Evolutionary conservation across 2,113 vertebrate genomes (phyloP), one percentile per base, ranked within the genome.

Genomic region (Lepus europaeus): DNA sequence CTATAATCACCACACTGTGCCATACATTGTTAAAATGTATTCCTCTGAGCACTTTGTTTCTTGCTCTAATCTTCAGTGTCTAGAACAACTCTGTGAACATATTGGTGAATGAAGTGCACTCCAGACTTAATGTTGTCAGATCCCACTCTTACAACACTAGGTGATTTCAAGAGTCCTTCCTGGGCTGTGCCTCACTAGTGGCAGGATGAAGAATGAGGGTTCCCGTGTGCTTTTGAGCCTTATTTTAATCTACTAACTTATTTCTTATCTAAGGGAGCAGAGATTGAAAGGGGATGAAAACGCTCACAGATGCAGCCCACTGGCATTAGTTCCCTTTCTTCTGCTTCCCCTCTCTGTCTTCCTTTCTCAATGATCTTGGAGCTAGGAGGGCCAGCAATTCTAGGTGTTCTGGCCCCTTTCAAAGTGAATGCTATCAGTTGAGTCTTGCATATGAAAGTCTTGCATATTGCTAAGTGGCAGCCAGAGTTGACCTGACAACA

Each of bases 251-350:
- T 36, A 13, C n/a, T 84, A 6, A 36, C 7, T 84, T 68, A 36
- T 39, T 64, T 89, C 11, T 85, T 76, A 51, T 39, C 25, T 61
- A 61, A 85, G 5, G 20, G 29, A 29, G 16, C 2, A 14, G 31
- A n/a, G 1, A 9, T 36, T 56, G 17, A n/a, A 78, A 25, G 70
- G 36, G 16, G n/a, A 39, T 84, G 59, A 36, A 64, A 51, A 4
- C 14, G 27, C 10, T 3, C 20, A 29, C 64, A 64, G 84, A 49
- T 59, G 63, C n/a, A 31, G 9, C 33, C 33, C 27, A 13, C 23
- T 0, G 8, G 14, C 6, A 6, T 20, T 22, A 4, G 10, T 22
- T 63, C 27, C 4, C 0, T 27, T 20, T 11, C 33, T 16, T 25
- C 6, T 53, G 6, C 33, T 70, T 14, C 76, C 45, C 17, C 3